These are phyloP conservation scores for Dolichopus griseipennis DNA, from an alignment of 2,888 invertebrate genomes.

Conservation along the genomic window DNA sequence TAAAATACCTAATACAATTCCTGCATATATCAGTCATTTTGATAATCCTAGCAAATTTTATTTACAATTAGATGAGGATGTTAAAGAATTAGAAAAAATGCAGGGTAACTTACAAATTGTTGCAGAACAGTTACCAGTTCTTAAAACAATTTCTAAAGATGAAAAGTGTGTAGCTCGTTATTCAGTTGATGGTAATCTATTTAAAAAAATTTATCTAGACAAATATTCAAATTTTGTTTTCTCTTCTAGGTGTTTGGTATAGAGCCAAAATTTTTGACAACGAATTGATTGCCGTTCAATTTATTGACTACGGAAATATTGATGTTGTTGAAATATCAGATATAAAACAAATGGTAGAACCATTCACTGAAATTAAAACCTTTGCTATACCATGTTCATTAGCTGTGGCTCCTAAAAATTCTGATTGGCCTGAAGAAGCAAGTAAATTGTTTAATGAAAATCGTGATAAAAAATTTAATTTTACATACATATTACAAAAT, in stretches of 20 bases:
- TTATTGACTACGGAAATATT: constrained; percentile 71
- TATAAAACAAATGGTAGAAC: constrained; percentile 54
- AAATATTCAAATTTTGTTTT: background rate
- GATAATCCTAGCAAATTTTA: constrained; percentile 70
- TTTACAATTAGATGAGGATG: constrained; percentile 55
- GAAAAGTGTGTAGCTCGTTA: constrained; percentile 69
- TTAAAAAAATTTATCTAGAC: background rate
- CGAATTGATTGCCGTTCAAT: constrained; percentile 67
- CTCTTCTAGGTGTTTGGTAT: constrained; percentile 64
- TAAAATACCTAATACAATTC: constrained; percentile 19
- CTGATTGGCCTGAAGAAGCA: constrained; percentile 57
- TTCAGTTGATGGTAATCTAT: constrained; percentile 56
- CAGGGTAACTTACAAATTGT: constrained; percentile 57
- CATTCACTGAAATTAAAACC: constrained; percentile 48
- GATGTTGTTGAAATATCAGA: constrained; percentile 60
- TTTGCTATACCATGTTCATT: constrained; percentile 58
- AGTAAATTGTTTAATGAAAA: constrained; percentile 49
- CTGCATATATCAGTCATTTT: constrained; percentile 58
- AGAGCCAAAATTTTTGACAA: constrained; percentile 78
- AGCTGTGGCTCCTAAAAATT: constrained; percentile 55
- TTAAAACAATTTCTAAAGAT: constrained; percentile 47
- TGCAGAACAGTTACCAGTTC: constrained; percentile 46
- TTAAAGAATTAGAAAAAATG: constrained; percentile 49
- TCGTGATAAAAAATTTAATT: constrained; percentile 36
- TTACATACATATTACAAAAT: constrained; percentile 33